A percentile compares a stretch with the other conserved stretches of the same genome.
Conservation (phyloP, 2,888 invertebrate species). For the Pandemis corylana region DNA sequence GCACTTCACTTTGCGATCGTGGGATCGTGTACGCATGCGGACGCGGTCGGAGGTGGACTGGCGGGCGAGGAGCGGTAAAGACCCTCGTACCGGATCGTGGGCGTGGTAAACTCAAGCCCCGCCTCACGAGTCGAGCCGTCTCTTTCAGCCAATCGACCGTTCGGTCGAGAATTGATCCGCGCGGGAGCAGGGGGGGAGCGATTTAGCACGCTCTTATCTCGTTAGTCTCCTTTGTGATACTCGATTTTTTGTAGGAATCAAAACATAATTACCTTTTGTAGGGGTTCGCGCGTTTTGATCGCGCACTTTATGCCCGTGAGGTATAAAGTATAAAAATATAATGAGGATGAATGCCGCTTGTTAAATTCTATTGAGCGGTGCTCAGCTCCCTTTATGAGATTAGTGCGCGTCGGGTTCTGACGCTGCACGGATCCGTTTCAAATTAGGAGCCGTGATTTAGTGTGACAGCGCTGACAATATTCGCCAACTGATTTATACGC, state of each 20-base stretch:
- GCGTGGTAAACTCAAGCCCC: constrained; percentile 51
- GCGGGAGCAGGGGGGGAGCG: constrained; percentile 77
- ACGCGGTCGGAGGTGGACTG: constrained; percentile 82
- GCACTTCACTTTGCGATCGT: constrained; percentile 73
- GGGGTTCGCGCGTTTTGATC: constrained; percentile 84
- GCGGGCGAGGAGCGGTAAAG: constrained; percentile 58
- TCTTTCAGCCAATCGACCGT: constrained; percentile 81
- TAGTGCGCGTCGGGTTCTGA: constrained; percentile 68
- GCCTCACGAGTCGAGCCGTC: constrained; percentile 58
- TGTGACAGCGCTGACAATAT: constrained; percentile 65
- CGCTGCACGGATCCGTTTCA: constrained; percentile 75
- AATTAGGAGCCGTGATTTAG: constrained; percentile 80
- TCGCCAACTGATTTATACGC: constrained; percentile 68
- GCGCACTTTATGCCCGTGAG: constrained; percentile 79
- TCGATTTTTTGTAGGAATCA: constrained; percentile 83
- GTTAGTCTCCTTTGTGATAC: constrained; percentile 85
- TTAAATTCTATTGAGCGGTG: constrained; percentile 83
- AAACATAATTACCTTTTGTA: constrained; percentile 86
- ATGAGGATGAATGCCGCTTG: constrained; percentile 83
- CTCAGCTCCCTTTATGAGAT: constrained; percentile 76
- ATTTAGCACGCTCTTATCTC: constrained; percentile 86
- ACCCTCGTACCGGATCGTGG: constrained; percentile 60
- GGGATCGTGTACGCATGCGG: constrained; percentile 82
- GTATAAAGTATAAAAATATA: constrained; percentile 85
- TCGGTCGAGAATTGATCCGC: constrained; percentile 76